A percentile compares a stretch with the other conserved stretches of the same genome.
Conservation (phyloP, 2,113 vertebrate genomes). For the Micronycteris hirsuta region DNA sequence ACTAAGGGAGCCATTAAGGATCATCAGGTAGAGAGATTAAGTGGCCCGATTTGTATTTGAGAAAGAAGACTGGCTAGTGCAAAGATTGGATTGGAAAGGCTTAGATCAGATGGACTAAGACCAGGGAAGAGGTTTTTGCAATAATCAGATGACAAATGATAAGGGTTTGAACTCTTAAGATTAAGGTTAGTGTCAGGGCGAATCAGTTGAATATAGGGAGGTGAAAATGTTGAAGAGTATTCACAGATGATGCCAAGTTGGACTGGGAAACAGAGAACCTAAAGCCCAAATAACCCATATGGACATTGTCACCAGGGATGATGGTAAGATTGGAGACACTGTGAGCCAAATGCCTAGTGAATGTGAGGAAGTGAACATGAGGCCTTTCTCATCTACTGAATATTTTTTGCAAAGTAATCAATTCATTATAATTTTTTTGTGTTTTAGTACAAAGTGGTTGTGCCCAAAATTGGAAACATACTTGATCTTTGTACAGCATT, state of each 20-base stretch:
- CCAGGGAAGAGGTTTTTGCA: neutral
- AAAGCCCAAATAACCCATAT: neutral
- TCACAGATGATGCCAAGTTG: neutral
- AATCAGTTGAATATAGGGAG: neutral
- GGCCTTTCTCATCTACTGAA: neutral
- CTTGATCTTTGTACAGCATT: slow-evolving; percentile 95
- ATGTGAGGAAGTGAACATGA: neutral
- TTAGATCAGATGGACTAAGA: neutral
- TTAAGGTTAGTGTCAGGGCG: neutral
- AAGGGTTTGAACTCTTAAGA: neutral
- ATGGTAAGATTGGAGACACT: neutral
- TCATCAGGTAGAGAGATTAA: neutral
- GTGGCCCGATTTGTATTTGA: neutral
- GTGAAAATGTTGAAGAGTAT: neutral
- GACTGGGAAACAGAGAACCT: neutral
- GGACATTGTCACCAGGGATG: neutral
- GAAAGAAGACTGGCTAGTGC: neutral
- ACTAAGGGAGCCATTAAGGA: neutral
- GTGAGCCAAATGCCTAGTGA: neutral
- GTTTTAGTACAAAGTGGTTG: slow-evolving; percentile 95
- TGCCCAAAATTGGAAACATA: slow-evolving; percentile 98
- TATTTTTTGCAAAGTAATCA: slow-evolving; percentile 42
- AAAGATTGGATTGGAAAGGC: neutral
- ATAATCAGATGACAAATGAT: neutral
- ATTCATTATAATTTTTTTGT: slow-evolving; percentile 42